Evolutionary conservation across 2,113 vertebrate genomes (phyloP).

Genomic region (Pseudonaja textilis): DNA sequence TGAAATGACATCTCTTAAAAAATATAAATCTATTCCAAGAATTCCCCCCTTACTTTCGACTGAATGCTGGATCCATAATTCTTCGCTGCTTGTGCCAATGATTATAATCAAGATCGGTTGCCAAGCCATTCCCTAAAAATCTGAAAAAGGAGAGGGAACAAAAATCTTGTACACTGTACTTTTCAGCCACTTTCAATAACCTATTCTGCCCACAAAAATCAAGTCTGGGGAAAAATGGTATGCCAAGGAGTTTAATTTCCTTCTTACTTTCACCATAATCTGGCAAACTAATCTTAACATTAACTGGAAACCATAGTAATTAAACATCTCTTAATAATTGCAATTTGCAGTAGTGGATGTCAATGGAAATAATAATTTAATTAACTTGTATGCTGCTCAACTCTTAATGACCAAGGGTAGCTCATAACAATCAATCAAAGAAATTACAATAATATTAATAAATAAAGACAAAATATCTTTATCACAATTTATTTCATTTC

Average conservation of each 20-base stretch:
- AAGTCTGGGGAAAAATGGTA: background rate
- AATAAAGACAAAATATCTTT: background rate
- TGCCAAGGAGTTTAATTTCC: background rate
- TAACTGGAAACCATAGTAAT: background rate
- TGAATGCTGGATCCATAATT: slow-evolving; percentile 89
- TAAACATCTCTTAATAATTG: background rate
- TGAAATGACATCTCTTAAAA: background rate
- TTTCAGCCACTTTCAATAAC: background rate
- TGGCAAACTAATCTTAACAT: background rate
- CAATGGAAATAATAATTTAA: background rate
- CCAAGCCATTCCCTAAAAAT: slow-evolving; percentile 83
- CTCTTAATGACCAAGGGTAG: background rate
- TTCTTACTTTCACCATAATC: background rate
- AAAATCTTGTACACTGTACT: background rate
- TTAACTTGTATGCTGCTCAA: background rate
- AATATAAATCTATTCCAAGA: background rate
- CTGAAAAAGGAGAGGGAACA: slow-evolving; percentile 56
- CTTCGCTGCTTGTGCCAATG: slow-evolving; percentile 85
- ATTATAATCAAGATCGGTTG: slow-evolving; percentile 77
- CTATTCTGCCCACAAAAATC: background rate
- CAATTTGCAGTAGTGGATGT: background rate
- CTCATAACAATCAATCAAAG: background rate
- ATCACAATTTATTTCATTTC: background rate
- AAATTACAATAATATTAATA: background rate
- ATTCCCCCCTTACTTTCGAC: slow-evolving; percentile 73